Evolutionary conservation across 2,888 invertebrate genomes (phyloP).

Genomic region (Eristalis arbustorum): DNA sequence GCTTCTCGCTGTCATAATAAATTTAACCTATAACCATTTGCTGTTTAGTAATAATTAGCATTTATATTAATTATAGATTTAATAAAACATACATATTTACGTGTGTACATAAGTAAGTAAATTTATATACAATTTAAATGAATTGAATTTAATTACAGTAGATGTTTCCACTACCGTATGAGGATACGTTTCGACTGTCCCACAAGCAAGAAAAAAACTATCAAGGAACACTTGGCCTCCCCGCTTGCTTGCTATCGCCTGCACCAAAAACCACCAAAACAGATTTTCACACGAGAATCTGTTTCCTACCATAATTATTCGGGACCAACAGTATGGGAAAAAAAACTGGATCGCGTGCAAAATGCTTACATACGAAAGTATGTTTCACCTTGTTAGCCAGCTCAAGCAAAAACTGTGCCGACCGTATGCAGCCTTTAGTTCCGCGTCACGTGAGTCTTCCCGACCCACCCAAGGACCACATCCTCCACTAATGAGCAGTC

Average conservation of each 20-base stretch:
- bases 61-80: too few species aligned
- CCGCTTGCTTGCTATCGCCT: background rate
- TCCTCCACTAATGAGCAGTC: conserved; percentile 67
- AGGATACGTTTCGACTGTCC: background rate
- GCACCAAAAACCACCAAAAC: conserved; percentile 21
- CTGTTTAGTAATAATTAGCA: too few species aligned
- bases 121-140: too few species aligned
- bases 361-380: conserved; percentile 72
- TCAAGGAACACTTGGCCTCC: background rate
- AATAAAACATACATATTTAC: too few species aligned
- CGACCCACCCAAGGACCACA: conserved; percentile 17
- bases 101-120: too few species aligned
- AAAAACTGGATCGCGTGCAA: conserved; percentile 74
- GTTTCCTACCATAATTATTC: conserved; percentile 55
- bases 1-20: too few species aligned
- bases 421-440: conserved; percentile 73
- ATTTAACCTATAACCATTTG: too few species aligned
- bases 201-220: background rate
- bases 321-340: conserved; percentile 60
- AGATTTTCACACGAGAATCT: conserved; percentile 71
- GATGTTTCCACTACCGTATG: background rate
- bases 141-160: background rate
- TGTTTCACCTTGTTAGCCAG: conserved; percentile 79
- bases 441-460: conserved; percentile 52
- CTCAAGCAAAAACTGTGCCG: conserved; percentile 72